These are phyloP conservation scores for Penaeus vannamei DNA, from an alignment of 1,140 invertebrate genomes.

Conservation along the genomic window DNA sequence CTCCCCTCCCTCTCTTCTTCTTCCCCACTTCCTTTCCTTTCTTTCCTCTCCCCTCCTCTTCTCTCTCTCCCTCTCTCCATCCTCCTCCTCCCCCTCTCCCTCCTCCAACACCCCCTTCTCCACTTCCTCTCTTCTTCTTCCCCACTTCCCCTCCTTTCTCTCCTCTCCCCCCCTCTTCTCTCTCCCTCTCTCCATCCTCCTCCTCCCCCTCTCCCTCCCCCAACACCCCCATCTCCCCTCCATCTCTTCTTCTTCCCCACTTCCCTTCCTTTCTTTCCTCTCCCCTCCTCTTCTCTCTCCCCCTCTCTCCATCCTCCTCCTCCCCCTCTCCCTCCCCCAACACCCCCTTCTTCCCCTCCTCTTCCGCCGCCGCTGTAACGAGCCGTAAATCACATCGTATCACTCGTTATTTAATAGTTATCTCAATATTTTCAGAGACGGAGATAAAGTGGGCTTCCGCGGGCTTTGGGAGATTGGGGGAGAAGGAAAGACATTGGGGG, in stretches of 20 bases:
- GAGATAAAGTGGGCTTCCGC: constrained; percentile 7
- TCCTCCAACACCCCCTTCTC: background rate
- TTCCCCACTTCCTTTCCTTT: background rate
- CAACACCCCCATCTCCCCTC: background rate
- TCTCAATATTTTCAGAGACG: background rate
- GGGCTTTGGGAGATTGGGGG: background rate
- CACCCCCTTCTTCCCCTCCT: no score
- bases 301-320: no score
- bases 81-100: background rate
- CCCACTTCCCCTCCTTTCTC: background rate
- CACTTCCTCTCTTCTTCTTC: background rate
- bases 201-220: background rate
- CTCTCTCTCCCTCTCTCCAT: background rate
- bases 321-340: no score
- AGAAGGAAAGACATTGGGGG: background rate
- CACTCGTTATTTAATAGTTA: no score
- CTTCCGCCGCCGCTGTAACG: no score
- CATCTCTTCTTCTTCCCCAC: background rate
- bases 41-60: background rate
- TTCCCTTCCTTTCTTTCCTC: no score
- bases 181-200: background rate
- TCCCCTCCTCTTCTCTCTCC: no score
- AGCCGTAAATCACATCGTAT: no score
- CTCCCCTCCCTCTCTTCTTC: background rate
- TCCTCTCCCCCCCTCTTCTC: background rate